Evolutionary conservation across 2,888 invertebrate species (phyloP), one percentile per base, ranked within the genome.

Genomic region (Labia minor): DNA sequence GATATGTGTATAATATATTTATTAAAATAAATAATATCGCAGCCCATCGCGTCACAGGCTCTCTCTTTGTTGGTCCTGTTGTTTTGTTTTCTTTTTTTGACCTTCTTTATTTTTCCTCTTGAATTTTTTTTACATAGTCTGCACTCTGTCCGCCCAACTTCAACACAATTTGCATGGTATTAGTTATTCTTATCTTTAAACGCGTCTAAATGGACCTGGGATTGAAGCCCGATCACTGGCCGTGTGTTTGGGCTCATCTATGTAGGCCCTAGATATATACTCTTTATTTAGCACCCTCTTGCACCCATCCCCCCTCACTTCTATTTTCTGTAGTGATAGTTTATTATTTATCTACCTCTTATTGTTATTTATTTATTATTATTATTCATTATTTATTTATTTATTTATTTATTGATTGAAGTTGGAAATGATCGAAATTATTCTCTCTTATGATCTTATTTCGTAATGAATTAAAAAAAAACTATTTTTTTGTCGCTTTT

Each of bases 1-100:
- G 49, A 49, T n/a, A 14, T 49, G 49, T 49, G 49, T 26, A 26
- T 26, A 26, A 26, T 26, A 26, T n/a, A n/a, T n/a, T n/a, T n/a
- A n/a, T n/a, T n/a, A 26, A 6, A 26, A 26, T 26, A 26, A 26
- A 26, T 26, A 49, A 49, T 49, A 49, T 49, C 49, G 49, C 49
- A 49, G 49, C 49, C 49, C 49, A 49, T 49, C 49, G 49, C 49
- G 49, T 49, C 49, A 49, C 49, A 49, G 49, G 49, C 49, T 49
- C 49, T 49, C 49, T 49, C 49, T 49, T 49, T 14, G n/a, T 49
- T 49, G 49, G 16, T 14, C 49, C 49, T 49, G n/a, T 49, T 49
- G 2, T n/a, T 3, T n/a, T 49, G 3, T 49, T 49, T 49, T n/a
- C 14, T 49, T 49, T 49, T 4, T n/a, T 49, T n/a, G n/a, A n/a